Base-by-base conservation (phyloP, 1,140 invertebrate genomes). In the Myzus persicae region DNA sequence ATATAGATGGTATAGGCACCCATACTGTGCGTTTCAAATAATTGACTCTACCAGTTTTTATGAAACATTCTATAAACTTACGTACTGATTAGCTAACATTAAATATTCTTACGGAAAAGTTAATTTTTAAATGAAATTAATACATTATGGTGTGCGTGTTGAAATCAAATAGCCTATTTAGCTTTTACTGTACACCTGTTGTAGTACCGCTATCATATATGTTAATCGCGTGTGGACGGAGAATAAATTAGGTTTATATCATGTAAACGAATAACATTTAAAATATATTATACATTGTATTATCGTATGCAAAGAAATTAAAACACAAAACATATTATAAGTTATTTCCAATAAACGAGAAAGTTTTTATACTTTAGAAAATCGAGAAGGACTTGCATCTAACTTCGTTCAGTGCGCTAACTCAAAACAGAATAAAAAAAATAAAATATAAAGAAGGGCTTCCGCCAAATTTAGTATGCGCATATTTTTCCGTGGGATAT, bases 231-330 rank as follows among this genome's bases (percentile, higher is more conserved):
- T 93, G 91, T 26, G 67, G 90, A 82, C 90, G 4, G 31, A 51
- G 91, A 46, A 93, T 93, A 93, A 93, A 93, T 93, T 93, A 93
- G 81, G 54, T 84, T 82, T 51, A 22, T 85, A 93, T 93, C 91
- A 26, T 51, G 31, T 85, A 93, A 93, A 59, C 46, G 44, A 93
- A 93, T 76, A 84, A 85, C 4, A 81, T 91, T 44, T 40, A 81
- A 24, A 38, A 84, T 20, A 67, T 14, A 14, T 31, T n/a, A 67
- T 31, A 8, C n/a, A 67, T 67, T 31, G 26, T 67, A 14, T 31
- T 14, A n/a, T n/a, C 14, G 59, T 67, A n/a, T 5, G 31, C 26
- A 31, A 6, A 40, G 18, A 93, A 93, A 67, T 90, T 90, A 67
- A 11, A 11, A 91, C 1, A 31, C 18, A 67, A 90, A 67, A 67